Evolutionary conservation across 1,140 invertebrate genomes (phyloP), one percentile per base, ranked within the genome.

Genomic region (Plodia interpunctella): DNA sequence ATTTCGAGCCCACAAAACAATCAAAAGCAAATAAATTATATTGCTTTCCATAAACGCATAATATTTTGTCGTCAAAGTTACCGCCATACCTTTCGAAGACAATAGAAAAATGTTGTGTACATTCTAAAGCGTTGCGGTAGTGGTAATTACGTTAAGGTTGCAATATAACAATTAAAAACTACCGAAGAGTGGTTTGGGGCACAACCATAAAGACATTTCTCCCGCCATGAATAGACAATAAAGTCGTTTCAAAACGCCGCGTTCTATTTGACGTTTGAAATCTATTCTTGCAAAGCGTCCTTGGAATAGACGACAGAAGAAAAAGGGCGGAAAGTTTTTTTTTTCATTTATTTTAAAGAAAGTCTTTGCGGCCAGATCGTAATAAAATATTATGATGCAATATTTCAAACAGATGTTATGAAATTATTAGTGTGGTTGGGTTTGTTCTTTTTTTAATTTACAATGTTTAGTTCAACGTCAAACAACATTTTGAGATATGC

Each of bases 151-250:
- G 57, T 64, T 59, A 70, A 57, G 65, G 63, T 68, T 58, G 60
- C 64, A 69, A 67, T 69, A 66, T 62, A 73, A 68, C 61, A 66
- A 74, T 74, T 55, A 68, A 58, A 56, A 54, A 74, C 72, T 74
- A 74, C 72, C 55, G 72, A 72, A 68, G 66, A 69, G 62, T 66
- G 65, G 56, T 72, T 25, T 32, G 35, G 57, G 56, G 64, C 55
- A 19, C 51, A 50, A 57, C 56, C 57, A 61, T 65, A 70, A 65
- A 73, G 28, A 35, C 51, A 65, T 73, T 67, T 67, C 63, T 59
- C 30, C 25, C 25, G 51, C 60, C 49, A 56, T 59, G 15, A 35
- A 50, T 50, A 56, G 58, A 53, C 51, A 53, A 25, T n/a, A n/a
- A 15, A 53, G 51, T 25, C 51, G 20, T 25, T 53, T 53, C 2